phyloP scores from a whole-genome alignment of 1,140 invertebrate genomes.

The Camponotus vicinus region DNA sequence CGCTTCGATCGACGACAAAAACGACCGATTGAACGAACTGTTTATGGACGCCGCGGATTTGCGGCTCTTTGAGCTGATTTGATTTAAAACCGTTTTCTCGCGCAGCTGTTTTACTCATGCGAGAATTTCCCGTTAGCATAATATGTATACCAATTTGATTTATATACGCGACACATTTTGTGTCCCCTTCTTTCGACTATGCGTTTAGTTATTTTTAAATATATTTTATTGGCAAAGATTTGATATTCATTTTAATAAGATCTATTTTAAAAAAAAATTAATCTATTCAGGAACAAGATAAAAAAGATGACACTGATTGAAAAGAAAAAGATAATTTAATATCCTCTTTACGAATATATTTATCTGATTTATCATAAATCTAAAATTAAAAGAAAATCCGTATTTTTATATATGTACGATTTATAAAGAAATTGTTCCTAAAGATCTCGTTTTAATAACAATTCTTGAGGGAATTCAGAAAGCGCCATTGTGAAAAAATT shows the following conservation, averaged over 20 bases:
- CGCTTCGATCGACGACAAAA: conserved; percentile 1
- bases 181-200: neutral
- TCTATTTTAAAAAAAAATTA: neutral
- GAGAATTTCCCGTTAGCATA: neutral
- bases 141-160: conserved; percentile 6
- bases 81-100: conserved; percentile 27
- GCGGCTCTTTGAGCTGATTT: neutral
- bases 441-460: neutral
- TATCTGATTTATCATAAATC: neutral
- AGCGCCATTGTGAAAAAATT: neutral
- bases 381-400: neutral
- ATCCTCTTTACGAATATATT: neutral
- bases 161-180: conserved; percentile 10
- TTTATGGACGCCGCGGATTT: conserved; percentile 7
- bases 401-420: neutral
- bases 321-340: neutral
- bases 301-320: neutral
- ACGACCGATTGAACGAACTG: neutral
- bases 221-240: neutral
- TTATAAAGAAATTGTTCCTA: neutral
- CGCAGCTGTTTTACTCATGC: conserved; percentile 25
- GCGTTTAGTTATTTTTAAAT: conserved; percentile 8
- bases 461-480: neutral
- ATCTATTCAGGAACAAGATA: neutral
- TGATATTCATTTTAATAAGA: neutral